Base-by-base conservation (phyloP, 2,888 invertebrate genomes). In the Gandaritis pyraliata region DNA sequence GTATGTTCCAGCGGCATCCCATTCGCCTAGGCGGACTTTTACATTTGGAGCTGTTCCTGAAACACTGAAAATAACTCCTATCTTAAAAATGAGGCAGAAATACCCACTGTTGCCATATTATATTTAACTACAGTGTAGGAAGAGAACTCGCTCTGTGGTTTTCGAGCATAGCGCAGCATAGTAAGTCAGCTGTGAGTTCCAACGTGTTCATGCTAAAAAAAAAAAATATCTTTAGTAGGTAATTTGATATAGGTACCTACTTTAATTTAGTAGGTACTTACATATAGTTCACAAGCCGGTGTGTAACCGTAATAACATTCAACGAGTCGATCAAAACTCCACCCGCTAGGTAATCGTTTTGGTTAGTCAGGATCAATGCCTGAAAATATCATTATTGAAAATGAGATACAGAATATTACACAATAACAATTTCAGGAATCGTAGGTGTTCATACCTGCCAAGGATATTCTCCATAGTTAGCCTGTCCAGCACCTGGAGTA, bases 1-100 rank as follows among this genome's bases (percentile, higher is more conserved):
- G 39, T 85, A 91, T 1, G 93, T 94, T 6, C 90, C 93, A 23
- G 93, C 93, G 0, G 95, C 95, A 79, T 96, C 94, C 96, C 96
- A 96, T 78, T 96, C 96, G 0, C 96, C 96, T 1, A 96, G 82
- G 30, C 96, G 94, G 0, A 96, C 93, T 81, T 95, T 95, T 16
- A 95, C 89, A 12, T 92, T 92, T 0, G 91, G 90, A 13, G 86
- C 88, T 30, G 90, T 87, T 18, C 88, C 90, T 81, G 90, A 80
- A 80, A 89, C 87, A 64, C 91, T 92, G 46, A 64, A 15, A 10
- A 15, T 33, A 13, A 41, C 1, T 5, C 23, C 3, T 30, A 13
- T 16, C 2, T 33, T n/a, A 8, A 33, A 11, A 43, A 39, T 39
- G 16, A 43, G 23, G 12, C 41, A 52, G 12, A 15, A 49, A 23